These are phyloP conservation scores for Mycalesis mineus DNA, from an alignment of 2,888 invertebrate species.

Conservation along the genomic window DNA sequence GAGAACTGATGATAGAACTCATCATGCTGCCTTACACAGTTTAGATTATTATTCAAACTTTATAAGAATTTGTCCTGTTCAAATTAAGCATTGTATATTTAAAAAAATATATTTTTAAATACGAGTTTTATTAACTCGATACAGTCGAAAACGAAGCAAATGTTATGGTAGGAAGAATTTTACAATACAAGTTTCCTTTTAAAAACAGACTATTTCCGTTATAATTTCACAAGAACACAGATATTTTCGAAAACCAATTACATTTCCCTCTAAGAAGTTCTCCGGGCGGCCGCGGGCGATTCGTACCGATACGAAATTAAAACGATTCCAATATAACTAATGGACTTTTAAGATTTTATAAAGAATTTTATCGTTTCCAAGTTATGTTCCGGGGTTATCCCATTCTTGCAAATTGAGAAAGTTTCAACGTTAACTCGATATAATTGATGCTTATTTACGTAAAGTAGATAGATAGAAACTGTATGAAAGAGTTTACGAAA, in stretches of 20 bases:
- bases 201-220: background rate
- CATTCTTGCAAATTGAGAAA: constrained; percentile 39
- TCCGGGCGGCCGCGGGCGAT: constrained; percentile 32
- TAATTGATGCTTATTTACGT: constrained; percentile 29
- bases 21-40: too few species aligned
- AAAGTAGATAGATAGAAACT: background rate
- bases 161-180: background rate
- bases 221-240: background rate
- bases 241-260: constrained; percentile 41
- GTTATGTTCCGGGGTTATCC: constrained; percentile 28
- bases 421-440: constrained; percentile 32
- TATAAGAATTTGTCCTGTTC: too few species aligned
- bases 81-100: too few species aligned
- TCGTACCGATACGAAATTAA: constrained; percentile 37
- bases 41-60: too few species aligned
- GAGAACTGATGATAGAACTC: too few species aligned
- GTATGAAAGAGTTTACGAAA: background rate
- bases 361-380: constrained; percentile 36
- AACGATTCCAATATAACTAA: constrained; percentile 42
- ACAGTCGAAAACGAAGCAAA: background rate
- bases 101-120: too few species aligned
- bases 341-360: constrained; percentile 43
- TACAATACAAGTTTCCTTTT: background rate
- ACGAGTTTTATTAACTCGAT: background rate
- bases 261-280: constrained; percentile 37